Evolutionary conservation across 2,888 invertebrate genomes (phyloP).

Genomic region (Spodoptera exigua): DNA sequence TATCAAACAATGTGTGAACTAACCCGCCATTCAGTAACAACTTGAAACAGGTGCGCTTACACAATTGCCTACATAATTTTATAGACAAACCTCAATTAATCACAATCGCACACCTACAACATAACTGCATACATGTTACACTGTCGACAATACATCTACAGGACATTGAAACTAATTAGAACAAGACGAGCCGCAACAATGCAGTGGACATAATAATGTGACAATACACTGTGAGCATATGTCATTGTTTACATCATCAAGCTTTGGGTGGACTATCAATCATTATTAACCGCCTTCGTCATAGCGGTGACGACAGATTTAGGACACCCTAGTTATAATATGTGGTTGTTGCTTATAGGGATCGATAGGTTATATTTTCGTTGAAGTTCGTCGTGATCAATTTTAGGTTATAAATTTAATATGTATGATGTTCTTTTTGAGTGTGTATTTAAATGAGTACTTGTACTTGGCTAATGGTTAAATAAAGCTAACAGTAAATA

Average conservation of each 20-base stretch:
- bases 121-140: slow-evolving; percentile 10
- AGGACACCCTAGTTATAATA: slow-evolving; percentile 7
- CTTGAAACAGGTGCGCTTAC: no score
- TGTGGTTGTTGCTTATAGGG: not conserved
- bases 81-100: slow-evolving; percentile 31
- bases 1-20: no score
- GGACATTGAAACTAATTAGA: slow-evolving; percentile 47
- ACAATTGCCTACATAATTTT: not conserved
- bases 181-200: slow-evolving; percentile 43
- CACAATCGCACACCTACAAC: slow-evolving; percentile 12
- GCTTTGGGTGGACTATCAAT: slow-evolving; percentile 42
- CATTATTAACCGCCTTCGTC: slow-evolving; percentile 50
- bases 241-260: slow-evolving; percentile 52
- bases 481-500: no score
- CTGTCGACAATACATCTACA: slow-evolving; percentile 21
- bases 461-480: no score
- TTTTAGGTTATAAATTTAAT: no score
- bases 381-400: no score
- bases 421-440: no score
- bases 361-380: no score
- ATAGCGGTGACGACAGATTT: slow-evolving; percentile 36
- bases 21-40: no score
- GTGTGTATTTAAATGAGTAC: no score
- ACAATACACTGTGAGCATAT: slow-evolving; percentile 42
- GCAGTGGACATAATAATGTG: slow-evolving; percentile 35